These are phyloP conservation scores for Helostoma temminkii DNA, from an alignment of 2,797 vertebrate species.

Conservation along the genomic window DNA sequence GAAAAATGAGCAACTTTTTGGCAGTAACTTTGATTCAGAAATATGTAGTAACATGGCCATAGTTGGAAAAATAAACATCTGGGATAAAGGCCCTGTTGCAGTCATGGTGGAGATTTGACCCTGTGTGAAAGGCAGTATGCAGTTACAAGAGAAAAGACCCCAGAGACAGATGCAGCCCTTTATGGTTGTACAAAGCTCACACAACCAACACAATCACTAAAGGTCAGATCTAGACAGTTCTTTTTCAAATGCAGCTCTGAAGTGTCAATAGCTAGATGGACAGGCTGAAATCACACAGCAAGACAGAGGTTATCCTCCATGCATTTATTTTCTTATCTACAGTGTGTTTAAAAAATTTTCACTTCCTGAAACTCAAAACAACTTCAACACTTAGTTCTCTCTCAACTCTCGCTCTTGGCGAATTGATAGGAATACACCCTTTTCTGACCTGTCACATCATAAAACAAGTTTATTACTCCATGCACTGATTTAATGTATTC, in stretches of 20 bases:
- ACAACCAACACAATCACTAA: conserved; percentile 43
- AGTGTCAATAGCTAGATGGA: conserved; percentile 40
- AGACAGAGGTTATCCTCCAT: conserved; percentile 24
- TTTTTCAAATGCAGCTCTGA: conserved; percentile 47
- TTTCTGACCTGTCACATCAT: conserved; percentile 3
- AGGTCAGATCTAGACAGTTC: conserved; percentile 41
- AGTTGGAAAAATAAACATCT: conserved; percentile 75
- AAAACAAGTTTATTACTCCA: not conserved
- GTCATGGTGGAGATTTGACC: conserved; percentile 36
- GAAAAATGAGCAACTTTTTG: conserved; percentile 64
- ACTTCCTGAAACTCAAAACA: conserved; percentile 30
- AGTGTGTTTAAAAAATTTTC: conserved; percentile 38
- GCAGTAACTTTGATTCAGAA: conserved; percentile 54
- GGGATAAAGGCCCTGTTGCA: conserved; percentile 47
- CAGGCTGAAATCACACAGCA: conserved; percentile 9
- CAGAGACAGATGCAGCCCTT: conserved; percentile 43
- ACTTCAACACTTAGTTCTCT: conserved; percentile 12
- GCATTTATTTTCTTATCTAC: conserved; percentile 29
- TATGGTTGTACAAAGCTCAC: conserved; percentile 46
- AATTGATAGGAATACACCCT: not conserved
- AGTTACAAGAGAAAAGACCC: conserved; percentile 46
- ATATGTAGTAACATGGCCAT: conserved; percentile 68
- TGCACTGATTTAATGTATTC: not conserved
- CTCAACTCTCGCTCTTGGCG: conserved; percentile 10
- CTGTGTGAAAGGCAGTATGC: conserved; percentile 34